These are phyloP conservation scores for Polyommatus icarus DNA, from an alignment of 2,888 invertebrate species.

Conservation along the genomic window DNA sequence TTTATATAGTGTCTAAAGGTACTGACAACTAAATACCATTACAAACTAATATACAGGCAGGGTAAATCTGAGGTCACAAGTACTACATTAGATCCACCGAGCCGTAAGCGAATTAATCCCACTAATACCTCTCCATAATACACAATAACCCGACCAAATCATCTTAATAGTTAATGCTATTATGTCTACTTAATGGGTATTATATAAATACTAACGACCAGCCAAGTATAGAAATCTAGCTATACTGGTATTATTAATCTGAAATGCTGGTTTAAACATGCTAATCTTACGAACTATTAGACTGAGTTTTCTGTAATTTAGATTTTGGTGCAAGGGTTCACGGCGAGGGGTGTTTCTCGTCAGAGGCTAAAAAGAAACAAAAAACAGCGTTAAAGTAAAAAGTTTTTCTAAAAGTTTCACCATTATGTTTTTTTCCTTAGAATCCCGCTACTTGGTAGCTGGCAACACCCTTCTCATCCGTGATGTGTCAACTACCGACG, in stretches of 20 bases:
- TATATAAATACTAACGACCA: neutral
- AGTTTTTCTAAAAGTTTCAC: neutral
- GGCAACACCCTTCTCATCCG: conserved; percentile 61
- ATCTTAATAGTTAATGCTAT: conserved; percentile 9
- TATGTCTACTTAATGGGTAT: neutral
- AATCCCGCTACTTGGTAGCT: conserved; percentile 56
- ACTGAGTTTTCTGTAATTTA: too few relatives aligned
- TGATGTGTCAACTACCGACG: conserved; percentile 75
- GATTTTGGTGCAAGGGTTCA: too few relatives aligned
- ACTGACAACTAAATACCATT: neutral
- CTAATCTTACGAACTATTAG: too few relatives aligned
- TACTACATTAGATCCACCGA: neutral
- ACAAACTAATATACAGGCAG: neutral
- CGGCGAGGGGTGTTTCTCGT: too few relatives aligned
- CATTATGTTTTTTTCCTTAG: conserved; percentile 43
- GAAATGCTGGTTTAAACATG: too few relatives aligned
- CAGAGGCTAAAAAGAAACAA: too few relatives aligned
- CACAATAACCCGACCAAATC: conserved; percentile 11
- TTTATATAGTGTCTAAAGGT: too few relatives aligned
- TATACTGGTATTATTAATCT: too few relatives aligned
- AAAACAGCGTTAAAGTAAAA: neutral
- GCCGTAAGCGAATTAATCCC: neutral
- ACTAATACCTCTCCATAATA: neutral
- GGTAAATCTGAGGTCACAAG: neutral
- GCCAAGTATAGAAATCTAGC: too few relatives aligned